A percentile compares a stretch with the other conserved stretches of the same genome.
Conservation (phyloP, 2,113 vertebrate genomes). For the Apeltes quadracus region DNA sequence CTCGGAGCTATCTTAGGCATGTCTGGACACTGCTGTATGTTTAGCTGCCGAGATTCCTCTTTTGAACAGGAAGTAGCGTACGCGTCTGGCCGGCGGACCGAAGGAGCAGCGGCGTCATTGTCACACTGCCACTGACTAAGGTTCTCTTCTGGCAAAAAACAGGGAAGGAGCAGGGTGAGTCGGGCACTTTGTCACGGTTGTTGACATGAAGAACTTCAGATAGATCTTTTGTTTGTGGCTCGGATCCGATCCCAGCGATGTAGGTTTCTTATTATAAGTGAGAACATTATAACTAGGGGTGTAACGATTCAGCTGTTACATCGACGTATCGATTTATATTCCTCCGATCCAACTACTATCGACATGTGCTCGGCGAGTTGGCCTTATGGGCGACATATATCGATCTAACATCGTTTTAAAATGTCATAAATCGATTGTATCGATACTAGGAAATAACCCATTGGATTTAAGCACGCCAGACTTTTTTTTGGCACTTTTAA, state of each 20-base stretch:
- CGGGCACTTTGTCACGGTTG: constrained; percentile 30
- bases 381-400: too few species aligned
- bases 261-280: constrained; percentile 14
- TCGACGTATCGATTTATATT: too few species aligned
- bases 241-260: neutral
- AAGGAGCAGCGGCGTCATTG: constrained; percentile 50
- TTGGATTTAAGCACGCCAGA: too few species aligned
- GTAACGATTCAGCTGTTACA: too few species aligned
- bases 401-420: too few species aligned
- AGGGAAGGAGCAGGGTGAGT: constrained; percentile 42
- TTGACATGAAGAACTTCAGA: constrained; percentile 39
- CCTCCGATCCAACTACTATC: too few species aligned
- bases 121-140: constrained; percentile 69
- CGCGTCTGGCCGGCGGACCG: constrained; percentile 59
- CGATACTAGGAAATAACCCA: too few species aligned
- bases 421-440: too few species aligned
- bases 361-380: too few species aligned
- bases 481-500: too few species aligned
- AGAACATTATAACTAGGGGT: constrained; percentile 31
- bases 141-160: constrained; percentile 40
- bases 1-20: constrained; percentile 77
- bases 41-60: constrained; percentile 77
- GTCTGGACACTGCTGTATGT: constrained; percentile 80
- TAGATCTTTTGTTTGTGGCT: constrained; percentile 1
- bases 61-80: constrained; percentile 68